Base-by-base conservation (phyloP, 2,113 vertebrate species). In the Pyrgilauda ruficollis region DNA sequence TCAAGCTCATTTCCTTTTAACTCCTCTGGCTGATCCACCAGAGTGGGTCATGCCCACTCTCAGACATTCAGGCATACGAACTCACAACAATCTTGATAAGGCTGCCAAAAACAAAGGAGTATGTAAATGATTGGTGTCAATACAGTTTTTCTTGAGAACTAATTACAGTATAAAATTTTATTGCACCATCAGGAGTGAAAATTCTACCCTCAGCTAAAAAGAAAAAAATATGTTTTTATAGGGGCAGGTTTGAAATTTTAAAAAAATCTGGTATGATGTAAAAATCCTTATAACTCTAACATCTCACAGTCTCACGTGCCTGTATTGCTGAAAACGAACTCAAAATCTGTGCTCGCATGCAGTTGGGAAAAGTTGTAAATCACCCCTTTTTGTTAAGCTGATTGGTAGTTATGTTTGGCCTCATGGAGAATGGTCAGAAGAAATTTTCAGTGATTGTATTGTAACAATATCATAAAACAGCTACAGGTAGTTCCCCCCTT, bases 331-430 rank as follows among this genome's bases (percentile, higher is more conserved):
- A 75, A 72, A 92, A 50, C 19, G 24, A 22, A 10, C 37, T 63
- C 49, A 33, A 72, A 86, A 47, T 6, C 33, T 68, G 14, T 22
- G 9, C 16, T 80, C 0, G 0, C 2, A 3, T 20, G 15, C 24
- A 23, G 10, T 1, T 22, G 5, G 15, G 46, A 28, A 37, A 76
- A 69, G 24, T n/a, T 80, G 50, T 37, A 53, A 77, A 61, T 58
- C 19, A 55, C 10, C 31, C 3, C 1, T 53, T 73, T 90, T 75
- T 66, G 17, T 68, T 47, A 53, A 41, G 12, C 13, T 28, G 30
- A 3, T 7, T 61, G 15, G 11, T 33, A 35, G 7, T 28, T 76
- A 44, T 0, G 0, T 70, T 69, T 92, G 59, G 33, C 15, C 10
- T 62, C 7, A 12, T 5, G 15, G 8, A 55, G 9, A 20, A 58